Conservation (phyloP, 2,888 invertebrate species). For the Tetragonisca angustula region DNA sequence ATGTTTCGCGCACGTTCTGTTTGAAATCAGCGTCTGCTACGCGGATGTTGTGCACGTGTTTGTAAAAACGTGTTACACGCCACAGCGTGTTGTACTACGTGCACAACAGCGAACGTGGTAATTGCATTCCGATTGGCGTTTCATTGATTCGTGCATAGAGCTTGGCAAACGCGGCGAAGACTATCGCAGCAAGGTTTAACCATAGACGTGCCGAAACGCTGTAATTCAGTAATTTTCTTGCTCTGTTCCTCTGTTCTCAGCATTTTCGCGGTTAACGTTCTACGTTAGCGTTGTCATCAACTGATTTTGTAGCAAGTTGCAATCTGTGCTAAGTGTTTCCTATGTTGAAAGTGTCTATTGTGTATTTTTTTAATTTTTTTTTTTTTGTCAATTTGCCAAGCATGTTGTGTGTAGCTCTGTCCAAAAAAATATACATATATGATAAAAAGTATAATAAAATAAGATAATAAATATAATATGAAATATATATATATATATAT, state of each 20-base stretch:
- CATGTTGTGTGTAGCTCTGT: too few species aligned
- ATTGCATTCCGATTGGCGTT: slow-evolving; percentile 15
- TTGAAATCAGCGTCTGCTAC: too few species aligned
- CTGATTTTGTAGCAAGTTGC: neutral
- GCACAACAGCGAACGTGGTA: neutral
- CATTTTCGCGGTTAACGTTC: neutral
- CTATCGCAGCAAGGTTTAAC: neutral
- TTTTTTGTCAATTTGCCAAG: too few species aligned
- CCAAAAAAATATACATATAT: too few species aligned
- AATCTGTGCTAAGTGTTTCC: neutral
- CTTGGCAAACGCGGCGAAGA: neutral
- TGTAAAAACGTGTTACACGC: neutral
- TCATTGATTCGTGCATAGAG: neutral
- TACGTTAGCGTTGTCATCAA: too few species aligned
- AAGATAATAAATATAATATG: too few species aligned
- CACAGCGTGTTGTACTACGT: neutral
- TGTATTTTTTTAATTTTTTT: neutral
- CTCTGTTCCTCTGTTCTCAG: neutral
- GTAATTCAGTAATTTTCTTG: neutral
- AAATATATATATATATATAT: too few species aligned
- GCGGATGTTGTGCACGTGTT: neutral
- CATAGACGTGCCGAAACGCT: neutral
- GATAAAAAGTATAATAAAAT: too few species aligned
- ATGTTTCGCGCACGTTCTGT: neutral
- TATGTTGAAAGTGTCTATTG: neutral